phyloP scores from a whole-genome alignment of 2,797 vertebrate species.

The Sus cebifrons region DNA sequence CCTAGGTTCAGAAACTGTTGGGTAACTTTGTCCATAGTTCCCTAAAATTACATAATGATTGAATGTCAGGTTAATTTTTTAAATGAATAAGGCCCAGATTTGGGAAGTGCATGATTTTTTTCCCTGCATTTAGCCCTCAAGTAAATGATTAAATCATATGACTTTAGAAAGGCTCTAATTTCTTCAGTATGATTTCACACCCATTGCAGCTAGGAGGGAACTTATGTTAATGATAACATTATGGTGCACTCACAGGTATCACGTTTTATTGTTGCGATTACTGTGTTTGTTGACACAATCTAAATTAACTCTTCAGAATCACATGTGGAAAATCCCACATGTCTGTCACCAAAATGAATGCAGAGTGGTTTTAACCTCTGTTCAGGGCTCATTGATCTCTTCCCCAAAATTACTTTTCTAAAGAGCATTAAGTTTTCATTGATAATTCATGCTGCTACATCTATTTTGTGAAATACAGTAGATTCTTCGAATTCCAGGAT shows the following conservation, averaged over 20 bases:
- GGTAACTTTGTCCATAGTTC: not conserved
- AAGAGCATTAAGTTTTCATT: constrained; percentile 60
- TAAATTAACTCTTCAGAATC: constrained; percentile 60
- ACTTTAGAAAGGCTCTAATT: constrained; percentile 49
- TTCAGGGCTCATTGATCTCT: constrained; percentile 40
- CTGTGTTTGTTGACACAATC: constrained; percentile 41
- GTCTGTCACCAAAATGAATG: constrained; percentile 44
- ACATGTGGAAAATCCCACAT: not conserved
- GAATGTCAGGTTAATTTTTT: not conserved
- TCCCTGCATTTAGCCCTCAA: constrained; percentile 9
- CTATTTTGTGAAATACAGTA: constrained; percentile 28
- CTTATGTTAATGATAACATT: not conserved
- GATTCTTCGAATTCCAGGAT: not conserved
- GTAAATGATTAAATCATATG: constrained; percentile 32
- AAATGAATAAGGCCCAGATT: not conserved
- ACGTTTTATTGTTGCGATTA: constrained; percentile 11
- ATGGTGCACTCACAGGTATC: not conserved
- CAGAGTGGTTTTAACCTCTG: not conserved
- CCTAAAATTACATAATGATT: constrained; percentile 4
- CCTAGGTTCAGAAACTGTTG: not conserved
- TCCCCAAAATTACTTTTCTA: constrained; percentile 56
- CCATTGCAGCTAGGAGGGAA: not conserved
- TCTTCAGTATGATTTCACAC: constrained; percentile 12
- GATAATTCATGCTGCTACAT: constrained; percentile 81
- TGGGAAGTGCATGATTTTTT: not conserved